phyloP scores from a whole-genome alignment of 2,888 invertebrate species.

The Diabrotica balteata region DNA sequence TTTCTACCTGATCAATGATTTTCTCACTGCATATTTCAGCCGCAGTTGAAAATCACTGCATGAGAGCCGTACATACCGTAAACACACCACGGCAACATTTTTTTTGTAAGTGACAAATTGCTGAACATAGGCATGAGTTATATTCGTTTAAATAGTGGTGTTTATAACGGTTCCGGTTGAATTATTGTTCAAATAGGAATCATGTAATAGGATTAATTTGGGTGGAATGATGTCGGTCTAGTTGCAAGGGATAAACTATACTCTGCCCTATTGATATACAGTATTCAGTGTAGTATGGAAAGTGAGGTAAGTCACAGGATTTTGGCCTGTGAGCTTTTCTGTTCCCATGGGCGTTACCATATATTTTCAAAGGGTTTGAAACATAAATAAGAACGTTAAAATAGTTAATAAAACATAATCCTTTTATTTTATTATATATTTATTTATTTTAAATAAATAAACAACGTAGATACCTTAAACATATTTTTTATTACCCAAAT shows the following conservation, averaged over 20 bases:
- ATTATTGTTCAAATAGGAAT: slow-evolving; percentile 53
- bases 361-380: no score
- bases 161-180: slow-evolving; percentile 54
- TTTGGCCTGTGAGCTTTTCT: slow-evolving; percentile 34
- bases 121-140: slow-evolving; percentile 46
- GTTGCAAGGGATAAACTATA: slow-evolving; percentile 30
- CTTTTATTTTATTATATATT: no score
- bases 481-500: no score
- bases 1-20: no score
- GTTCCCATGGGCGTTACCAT: slow-evolving; percentile 17
- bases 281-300: slow-evolving; percentile 11
- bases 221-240: slow-evolving; percentile 51
- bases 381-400: no score
- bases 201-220: slow-evolving; percentile 54
- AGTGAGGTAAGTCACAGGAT: slow-evolving; percentile 40
- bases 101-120: slow-evolving; percentile 50
- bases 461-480: no score
- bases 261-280: slow-evolving; percentile 4
- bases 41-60: slow-evolving; percentile 13
- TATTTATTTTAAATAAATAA: no score
- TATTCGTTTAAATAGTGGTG: slow-evolving; percentile 54
- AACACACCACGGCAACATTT: slow-evolving; percentile 20
- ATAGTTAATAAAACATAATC: no score
- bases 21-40: no score
- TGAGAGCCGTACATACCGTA: slow-evolving; percentile 8